Evolutionary conservation across 2,113 vertebrate genomes (phyloP).

Genomic region (Scomber japonicus): DNA sequence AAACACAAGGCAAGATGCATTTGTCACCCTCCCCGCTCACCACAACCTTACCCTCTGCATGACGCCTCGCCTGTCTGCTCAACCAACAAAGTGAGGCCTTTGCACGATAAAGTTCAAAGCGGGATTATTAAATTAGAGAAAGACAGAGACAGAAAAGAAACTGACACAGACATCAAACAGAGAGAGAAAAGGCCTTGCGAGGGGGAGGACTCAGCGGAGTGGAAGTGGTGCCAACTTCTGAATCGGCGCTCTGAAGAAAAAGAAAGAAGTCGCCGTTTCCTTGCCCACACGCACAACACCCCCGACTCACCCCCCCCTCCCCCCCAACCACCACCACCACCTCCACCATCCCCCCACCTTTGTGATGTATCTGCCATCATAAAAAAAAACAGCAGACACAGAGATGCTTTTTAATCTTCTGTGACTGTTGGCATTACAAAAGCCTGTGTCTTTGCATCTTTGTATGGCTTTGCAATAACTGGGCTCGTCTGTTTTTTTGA

Average conservation of each 20-base stretch:
- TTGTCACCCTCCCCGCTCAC: constrained; percentile 28
- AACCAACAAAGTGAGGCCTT: constrained; percentile 66
- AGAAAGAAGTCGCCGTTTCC: constrained; percentile 55
- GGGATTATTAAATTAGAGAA: constrained; percentile 82
- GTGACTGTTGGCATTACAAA: constrained; percentile 62
- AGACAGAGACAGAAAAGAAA: constrained; percentile 76
- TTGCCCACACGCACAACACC: constrained; percentile 48
- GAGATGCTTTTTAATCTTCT: constrained; percentile 77
- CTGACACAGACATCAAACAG: constrained; percentile 81
- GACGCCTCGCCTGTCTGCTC: constrained; percentile 59
- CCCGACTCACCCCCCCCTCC: not conserved
- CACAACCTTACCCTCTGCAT: constrained; percentile 10
- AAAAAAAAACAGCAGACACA: constrained; percentile 54
- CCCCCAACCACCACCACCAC: not conserved
- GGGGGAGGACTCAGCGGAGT: constrained; percentile 65
- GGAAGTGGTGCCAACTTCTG: constrained; percentile 74
- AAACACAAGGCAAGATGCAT: constrained; percentile 34
- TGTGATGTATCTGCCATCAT: constrained; percentile 78
- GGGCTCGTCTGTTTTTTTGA: constrained; percentile 48
- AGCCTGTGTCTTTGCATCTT: constrained; percentile 52
- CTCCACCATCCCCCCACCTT: constrained; percentile 36
- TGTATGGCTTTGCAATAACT: constrained; percentile 64
- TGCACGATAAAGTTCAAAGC: constrained; percentile 79
- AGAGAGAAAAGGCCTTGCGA: constrained; percentile 66
- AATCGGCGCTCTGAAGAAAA: constrained; percentile 70